These are phyloP conservation scores for Cotesia congregata DNA, from an alignment of 2,888 invertebrate genomes.

Conservation along the genomic window DNA sequence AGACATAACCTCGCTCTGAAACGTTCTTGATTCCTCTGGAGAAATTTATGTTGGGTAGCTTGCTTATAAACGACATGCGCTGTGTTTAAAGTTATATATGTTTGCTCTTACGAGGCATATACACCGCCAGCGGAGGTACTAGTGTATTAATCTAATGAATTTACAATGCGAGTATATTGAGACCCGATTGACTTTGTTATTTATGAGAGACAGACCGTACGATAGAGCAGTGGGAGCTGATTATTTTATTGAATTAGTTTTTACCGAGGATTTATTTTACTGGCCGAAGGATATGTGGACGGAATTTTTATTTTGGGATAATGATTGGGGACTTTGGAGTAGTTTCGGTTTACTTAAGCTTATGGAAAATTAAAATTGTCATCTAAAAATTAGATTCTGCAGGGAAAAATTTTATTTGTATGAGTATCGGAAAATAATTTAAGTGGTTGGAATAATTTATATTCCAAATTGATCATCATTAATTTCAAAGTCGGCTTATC, in stretches of 20 bases:
- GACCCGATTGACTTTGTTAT: not conserved
- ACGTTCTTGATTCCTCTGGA: constrained; percentile 19
- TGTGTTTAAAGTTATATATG: not conserved
- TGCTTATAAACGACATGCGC: not conserved
- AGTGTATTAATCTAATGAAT: not conserved
- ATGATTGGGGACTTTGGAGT: too few relatives aligned
- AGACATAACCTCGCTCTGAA: not conserved
- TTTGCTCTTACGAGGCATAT: not conserved
- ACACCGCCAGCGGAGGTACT: not conserved
- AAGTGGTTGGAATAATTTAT: not conserved
- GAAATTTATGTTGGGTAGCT: constrained; percentile 14
- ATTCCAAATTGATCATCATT: too few relatives aligned
- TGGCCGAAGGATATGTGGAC: too few relatives aligned
- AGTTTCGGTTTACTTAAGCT: too few relatives aligned
- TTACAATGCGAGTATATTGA: not conserved
- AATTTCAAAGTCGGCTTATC: too few relatives aligned
- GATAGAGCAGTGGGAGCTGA: not conserved
- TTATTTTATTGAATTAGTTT: not conserved
- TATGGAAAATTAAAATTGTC: too few relatives aligned
- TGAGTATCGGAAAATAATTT: too few relatives aligned
- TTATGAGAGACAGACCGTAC: not conserved
- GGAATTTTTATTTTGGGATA: too few relatives aligned
- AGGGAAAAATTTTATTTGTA: too few relatives aligned
- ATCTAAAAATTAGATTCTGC: too few relatives aligned
- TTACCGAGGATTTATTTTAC: too few relatives aligned